phyloP scores from a whole-genome alignment of 1,140 invertebrate species.

The Monochamus saltuarius region DNA sequence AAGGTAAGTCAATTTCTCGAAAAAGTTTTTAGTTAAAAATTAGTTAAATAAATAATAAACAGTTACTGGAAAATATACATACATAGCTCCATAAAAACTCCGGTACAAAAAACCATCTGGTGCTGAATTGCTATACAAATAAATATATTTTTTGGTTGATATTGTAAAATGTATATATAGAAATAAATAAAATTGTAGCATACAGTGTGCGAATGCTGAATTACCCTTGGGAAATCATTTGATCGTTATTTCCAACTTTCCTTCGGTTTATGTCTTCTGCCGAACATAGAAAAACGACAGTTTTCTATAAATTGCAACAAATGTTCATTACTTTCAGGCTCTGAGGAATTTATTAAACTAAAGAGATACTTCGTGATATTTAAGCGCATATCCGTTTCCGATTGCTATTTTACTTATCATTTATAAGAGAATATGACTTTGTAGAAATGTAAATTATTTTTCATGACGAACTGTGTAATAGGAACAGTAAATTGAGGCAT shows the following conservation, averaged over 20 bases:
- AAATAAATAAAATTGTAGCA: constrained; percentile 4
- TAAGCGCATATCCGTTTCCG: no score
- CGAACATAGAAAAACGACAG: background rate
- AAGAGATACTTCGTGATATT: no score
- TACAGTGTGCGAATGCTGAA: background rate
- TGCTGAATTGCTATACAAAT: constrained; percentile 2
- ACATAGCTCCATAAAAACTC: background rate
- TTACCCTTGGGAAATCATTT: constrained; percentile 26
- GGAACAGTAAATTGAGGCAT: no score
- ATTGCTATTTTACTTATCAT: no score
- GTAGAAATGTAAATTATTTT: no score
- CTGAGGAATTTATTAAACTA: no score
- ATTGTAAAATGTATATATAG: background rate
- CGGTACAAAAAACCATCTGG: background rate
- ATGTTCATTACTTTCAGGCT: background rate
- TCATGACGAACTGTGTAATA: no score
- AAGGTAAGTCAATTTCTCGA: background rate
- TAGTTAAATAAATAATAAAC: background rate
- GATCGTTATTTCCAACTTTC: constrained; percentile 15
- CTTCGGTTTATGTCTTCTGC: background rate
- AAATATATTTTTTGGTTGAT: background rate
- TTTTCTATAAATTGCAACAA: constrained; percentile 4
- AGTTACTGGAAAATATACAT: background rate
- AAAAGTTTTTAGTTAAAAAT: background rate
- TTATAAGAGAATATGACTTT: no score